phyloP scores from a whole-genome alignment of 1,140 invertebrate genomes.

The Heliconius melpomene region DNA sequence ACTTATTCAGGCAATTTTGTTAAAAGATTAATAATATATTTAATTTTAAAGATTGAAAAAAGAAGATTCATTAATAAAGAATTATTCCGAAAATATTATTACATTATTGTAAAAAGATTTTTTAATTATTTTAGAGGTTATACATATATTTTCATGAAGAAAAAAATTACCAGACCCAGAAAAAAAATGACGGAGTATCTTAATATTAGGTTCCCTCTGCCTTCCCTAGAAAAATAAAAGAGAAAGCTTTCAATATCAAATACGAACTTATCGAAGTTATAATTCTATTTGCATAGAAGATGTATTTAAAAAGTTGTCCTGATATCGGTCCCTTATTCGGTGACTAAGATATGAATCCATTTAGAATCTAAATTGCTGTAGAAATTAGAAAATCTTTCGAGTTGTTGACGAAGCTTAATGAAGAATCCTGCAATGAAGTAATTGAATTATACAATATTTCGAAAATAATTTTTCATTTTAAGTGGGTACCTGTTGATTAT shows the following conservation, averaged over 20 bases:
- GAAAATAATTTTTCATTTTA: neutral
- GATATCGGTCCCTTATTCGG: neutral
- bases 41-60: no score
- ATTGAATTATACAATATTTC: neutral
- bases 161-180: no score
- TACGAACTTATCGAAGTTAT: neutral
- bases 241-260: neutral
- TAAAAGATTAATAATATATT: no score
- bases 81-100: no score
- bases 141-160: no score
- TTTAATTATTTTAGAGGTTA: no score
- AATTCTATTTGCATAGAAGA: neutral
- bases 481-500: accelerated
- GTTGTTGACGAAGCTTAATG: neutral
- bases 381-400: neutral
- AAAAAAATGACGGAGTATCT: no score
- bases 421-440: neutral
- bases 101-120: no score
- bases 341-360: neutral
- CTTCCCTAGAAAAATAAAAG: neutral
- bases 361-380: neutral
- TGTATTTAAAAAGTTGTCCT: neutral
- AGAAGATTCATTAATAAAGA: neutral
- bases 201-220: no score
- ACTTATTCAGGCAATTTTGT: no score